These are phyloP conservation scores for Lithophane semibrunnea DNA, from an alignment of 2,888 invertebrate genomes.

Conservation along the genomic window DNA sequence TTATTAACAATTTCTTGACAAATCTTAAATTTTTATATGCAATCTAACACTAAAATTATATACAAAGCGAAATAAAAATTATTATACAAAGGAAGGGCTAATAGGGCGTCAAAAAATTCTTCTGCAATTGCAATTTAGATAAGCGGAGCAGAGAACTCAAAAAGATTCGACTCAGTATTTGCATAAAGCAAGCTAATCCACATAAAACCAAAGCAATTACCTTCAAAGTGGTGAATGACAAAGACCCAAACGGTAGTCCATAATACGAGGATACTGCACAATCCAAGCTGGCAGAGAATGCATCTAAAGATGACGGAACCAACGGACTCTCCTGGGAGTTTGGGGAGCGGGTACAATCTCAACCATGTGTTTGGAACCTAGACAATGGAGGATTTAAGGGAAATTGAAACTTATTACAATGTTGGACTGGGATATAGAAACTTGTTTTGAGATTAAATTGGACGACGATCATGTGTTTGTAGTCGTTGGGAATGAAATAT, in stretches of 20 bases:
- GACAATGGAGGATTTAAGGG: conserved; percentile 28
- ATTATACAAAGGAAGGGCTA: too few species aligned
- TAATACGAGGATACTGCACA: conserved; percentile 89
- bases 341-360: conserved; percentile 89
- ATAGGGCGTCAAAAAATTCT: too few species aligned
- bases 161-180: neutral
- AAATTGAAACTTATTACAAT: conserved; percentile 19
- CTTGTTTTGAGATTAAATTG: conserved; percentile 9
- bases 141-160: neutral
- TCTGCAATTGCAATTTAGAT: too few species aligned
- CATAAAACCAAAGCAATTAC: conserved; percentile 74
- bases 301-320: conserved; percentile 86
- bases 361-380: conserved; percentile 77
- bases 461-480: neutral
- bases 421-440: conserved; percentile 11
- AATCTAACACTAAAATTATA: too few species aligned
- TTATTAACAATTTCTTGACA: too few species aligned
- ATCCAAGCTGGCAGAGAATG: conserved; percentile 90
- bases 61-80: too few species aligned
- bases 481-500: neutral
- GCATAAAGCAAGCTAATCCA: neutral
- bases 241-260: conserved; percentile 92
- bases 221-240: conserved; percentile 92
- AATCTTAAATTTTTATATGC: too few species aligned
- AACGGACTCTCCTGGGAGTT: conserved; percentile 80